Conservation (phyloP, 2,888 invertebrate genomes). For the Andrena minutula region DNA sequence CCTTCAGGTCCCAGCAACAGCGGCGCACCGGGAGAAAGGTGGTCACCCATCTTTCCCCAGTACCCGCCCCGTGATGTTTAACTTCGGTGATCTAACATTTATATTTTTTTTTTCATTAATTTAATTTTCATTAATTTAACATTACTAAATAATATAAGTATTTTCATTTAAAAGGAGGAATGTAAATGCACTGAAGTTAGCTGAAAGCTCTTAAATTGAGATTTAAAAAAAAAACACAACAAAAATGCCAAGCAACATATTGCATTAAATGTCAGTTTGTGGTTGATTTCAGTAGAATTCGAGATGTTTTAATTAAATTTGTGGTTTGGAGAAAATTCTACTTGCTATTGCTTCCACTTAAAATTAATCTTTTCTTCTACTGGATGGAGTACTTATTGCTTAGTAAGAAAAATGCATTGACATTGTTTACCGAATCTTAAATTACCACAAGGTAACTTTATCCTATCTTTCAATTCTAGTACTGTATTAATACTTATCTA, state of each 20-base stretch:
- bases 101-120: too few species aligned
- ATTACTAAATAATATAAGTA: too few species aligned
- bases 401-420: neutral
- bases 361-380: neutral
- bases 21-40: too few species aligned
- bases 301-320: constrained; percentile 48
- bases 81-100: too few species aligned
- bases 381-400: neutral
- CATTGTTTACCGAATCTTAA: neutral
- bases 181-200: constrained; percentile 31
- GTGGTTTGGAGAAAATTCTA: constrained; percentile 19
- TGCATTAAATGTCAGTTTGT: constrained; percentile 2
- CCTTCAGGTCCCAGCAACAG: too few species aligned
- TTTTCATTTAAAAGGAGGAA: neutral
- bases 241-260: constrained; percentile 30
- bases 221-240: constrained; percentile 20
- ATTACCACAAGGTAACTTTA: constrained; percentile 13
- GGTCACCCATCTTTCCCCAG: too few species aligned
- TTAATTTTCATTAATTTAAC: too few species aligned
- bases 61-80: too few species aligned
- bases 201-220: neutral
- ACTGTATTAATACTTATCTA: too few species aligned
- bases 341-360: neutral
- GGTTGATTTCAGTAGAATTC: constrained; percentile 18
- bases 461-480: too few species aligned